phyloP scores from a whole-genome alignment of 2,113 vertebrate species.

The Crocuta crocuta region DNA sequence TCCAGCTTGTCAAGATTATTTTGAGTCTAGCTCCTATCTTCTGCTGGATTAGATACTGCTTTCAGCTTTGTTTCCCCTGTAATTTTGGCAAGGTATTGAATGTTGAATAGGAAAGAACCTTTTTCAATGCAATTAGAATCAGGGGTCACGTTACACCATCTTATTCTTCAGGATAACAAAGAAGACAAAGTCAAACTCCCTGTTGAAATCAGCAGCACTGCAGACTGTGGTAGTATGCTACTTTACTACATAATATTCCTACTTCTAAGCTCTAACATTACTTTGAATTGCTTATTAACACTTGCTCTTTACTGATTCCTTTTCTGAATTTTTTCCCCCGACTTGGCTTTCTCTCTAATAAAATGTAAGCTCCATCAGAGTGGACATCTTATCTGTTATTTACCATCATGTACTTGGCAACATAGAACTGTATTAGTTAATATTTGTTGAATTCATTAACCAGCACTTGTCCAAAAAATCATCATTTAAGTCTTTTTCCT shows the following conservation, averaged over 20 bases:
- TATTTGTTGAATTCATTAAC: background rate
- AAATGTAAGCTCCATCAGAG: background rate
- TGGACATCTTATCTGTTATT: background rate
- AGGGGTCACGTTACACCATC: conserved; percentile 39
- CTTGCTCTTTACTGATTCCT: background rate
- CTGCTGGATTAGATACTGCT: background rate
- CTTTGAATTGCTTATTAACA: background rate
- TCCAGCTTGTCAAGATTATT: conserved; percentile 64
- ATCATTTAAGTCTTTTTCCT: background rate
- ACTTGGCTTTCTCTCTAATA: background rate
- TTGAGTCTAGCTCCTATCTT: conserved; percentile 28
- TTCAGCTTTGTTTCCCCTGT: conserved; percentile 36
- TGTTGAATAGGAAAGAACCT: conserved; percentile 46
- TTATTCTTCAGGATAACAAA: conserved; percentile 38
- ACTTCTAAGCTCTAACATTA: background rate
- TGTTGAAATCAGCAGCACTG: background rate
- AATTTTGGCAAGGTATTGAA: conserved; percentile 67
- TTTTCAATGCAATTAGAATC: conserved; percentile 60
- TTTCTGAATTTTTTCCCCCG: background rate
- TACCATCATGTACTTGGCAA: background rate
- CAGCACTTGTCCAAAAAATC: background rate
- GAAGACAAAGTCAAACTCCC: conserved; percentile 49
- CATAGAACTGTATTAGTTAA: background rate
- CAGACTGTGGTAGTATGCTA: background rate
- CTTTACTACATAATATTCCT: background rate